Conservation (phyloP, 2,888 invertebrate genomes). For the Oscheius sp. region DNA sequence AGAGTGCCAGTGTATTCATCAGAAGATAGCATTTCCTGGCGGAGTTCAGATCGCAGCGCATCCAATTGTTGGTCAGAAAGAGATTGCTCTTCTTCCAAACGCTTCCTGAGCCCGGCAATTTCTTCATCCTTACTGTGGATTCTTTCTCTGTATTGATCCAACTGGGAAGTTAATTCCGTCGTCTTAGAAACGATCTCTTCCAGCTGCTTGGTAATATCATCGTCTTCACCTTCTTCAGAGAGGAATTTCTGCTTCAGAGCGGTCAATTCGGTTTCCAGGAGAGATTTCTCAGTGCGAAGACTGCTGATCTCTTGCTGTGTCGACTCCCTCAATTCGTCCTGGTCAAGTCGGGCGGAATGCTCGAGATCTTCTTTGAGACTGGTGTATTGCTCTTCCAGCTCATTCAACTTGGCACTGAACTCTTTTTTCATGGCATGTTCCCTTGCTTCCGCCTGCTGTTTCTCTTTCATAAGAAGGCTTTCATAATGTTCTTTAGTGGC, state of each 20-base stretch:
- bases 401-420: slow-evolving; percentile 70
- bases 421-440: slow-evolving; percentile 71
- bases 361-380: slow-evolving; percentile 68
- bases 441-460: slow-evolving; percentile 68
- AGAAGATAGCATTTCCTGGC: slow-evolving; percentile 40
- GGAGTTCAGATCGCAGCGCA: slow-evolving; percentile 48
- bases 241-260: slow-evolving; percentile 57
- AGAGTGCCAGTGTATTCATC: slow-evolving; percentile 35
- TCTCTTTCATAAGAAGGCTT: slow-evolving; percentile 63
- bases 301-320: slow-evolving; percentile 66
- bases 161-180: slow-evolving; percentile 43
- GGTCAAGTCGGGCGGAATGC: slow-evolving; percentile 57
- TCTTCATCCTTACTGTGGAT: slow-evolving; percentile 58
- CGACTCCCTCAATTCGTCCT: slow-evolving; percentile 60
- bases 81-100: slow-evolving; percentile 55
- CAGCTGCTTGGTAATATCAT: slow-evolving; percentile 50
- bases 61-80: slow-evolving; percentile 54
- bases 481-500: slow-evolving; percentile 71
- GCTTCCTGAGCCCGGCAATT: slow-evolving; percentile 47
- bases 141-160: slow-evolving; percentile 53
- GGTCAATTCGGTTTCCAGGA: slow-evolving; percentile 60
- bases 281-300: slow-evolving; percentile 58
- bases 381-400: slow-evolving; percentile 72
- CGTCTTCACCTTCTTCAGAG: slow-evolving; percentile 44
- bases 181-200: slow-evolving; percentile 56